Evolutionary conservation across 1,140 invertebrate genomes (phyloP).

Genomic region (Pararge aegeria): DNA sequence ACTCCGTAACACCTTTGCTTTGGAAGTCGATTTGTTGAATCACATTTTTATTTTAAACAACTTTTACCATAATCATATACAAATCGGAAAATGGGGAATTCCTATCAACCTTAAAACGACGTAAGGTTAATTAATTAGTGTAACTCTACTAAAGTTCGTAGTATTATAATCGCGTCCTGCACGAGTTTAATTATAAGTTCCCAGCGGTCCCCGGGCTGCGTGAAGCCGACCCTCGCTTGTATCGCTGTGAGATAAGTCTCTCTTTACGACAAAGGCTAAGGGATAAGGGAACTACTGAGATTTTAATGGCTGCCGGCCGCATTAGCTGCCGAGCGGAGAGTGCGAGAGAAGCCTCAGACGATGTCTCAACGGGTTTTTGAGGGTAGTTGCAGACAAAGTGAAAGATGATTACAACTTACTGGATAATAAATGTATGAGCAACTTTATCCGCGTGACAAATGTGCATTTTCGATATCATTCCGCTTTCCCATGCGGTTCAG

Average conservation of each 20-base stretch:
- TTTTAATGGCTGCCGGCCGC: slow-evolving; percentile 8
- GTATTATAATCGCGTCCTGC: no score
- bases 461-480: no score
- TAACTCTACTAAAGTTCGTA: no score
- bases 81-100: no score
- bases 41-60: no score
- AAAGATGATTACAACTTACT: not conserved
- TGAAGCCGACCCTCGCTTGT: slow-evolving; percentile 15
- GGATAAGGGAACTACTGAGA: slow-evolving; percentile 28
- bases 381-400: not conserved
- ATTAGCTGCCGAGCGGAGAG: not conserved
- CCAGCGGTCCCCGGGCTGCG: not conserved
- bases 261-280: slow-evolving; percentile 34
- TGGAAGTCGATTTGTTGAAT: no score
- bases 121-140: no score
- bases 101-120: no score
- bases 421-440: not conserved
- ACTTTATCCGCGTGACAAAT: no score
- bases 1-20: no score
- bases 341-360: not conserved
- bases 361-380: not conserved
- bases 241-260: slow-evolving; percentile 23
- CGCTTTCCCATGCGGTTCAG: no score
- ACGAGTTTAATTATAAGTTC: not conserved
- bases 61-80: no score